A percentile compares a stretch with the other conserved stretches of the same genome.
phyloP scores from a whole-genome alignment of 2,888 invertebrate species.

The Drosophila falleni region DNA sequence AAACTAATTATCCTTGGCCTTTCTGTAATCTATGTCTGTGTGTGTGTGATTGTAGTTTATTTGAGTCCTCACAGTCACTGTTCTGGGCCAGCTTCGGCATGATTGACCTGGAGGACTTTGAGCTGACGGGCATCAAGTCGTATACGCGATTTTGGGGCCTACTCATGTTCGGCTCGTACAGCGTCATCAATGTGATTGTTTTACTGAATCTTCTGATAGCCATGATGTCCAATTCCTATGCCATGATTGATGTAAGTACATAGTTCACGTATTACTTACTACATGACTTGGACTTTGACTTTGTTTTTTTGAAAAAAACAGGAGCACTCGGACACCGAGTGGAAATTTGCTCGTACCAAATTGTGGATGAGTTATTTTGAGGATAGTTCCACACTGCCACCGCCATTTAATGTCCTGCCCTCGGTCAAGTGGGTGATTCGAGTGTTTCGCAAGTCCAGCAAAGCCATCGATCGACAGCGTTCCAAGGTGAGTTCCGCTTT shows the following conservation, averaged over 20 bases:
- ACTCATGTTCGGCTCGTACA: constrained; percentile 98
- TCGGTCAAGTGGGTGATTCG: constrained; percentile 92
- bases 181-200: constrained; percentile 97
- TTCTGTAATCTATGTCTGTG: not conserved
- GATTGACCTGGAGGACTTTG: constrained; percentile 94
- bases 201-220: constrained; percentile 97
- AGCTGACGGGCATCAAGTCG: constrained; percentile 93
- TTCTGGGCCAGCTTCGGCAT: constrained; percentile 99
- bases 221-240: constrained; percentile 99
- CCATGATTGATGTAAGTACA: constrained; percentile 93
- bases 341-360: constrained; percentile 98
- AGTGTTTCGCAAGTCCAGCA: constrained; percentile 87
- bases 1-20: constrained; percentile 52
- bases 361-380: constrained; percentile 99
- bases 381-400: constrained; percentile 94
- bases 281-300: constrained; percentile 4
- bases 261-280: not conserved
- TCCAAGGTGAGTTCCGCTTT: constrained; percentile 74
- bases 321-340: constrained; percentile 97
- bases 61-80: constrained; percentile 97
- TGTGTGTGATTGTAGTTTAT: constrained; percentile 88
- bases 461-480: constrained; percentile 84
- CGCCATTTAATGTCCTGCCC: constrained; percentile 97
- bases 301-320: constrained; percentile 85
- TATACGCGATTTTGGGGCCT: constrained; percentile 98